Conservation (phyloP, 1,140 invertebrate genomes). For the Habropoda laboriosa region DNA sequence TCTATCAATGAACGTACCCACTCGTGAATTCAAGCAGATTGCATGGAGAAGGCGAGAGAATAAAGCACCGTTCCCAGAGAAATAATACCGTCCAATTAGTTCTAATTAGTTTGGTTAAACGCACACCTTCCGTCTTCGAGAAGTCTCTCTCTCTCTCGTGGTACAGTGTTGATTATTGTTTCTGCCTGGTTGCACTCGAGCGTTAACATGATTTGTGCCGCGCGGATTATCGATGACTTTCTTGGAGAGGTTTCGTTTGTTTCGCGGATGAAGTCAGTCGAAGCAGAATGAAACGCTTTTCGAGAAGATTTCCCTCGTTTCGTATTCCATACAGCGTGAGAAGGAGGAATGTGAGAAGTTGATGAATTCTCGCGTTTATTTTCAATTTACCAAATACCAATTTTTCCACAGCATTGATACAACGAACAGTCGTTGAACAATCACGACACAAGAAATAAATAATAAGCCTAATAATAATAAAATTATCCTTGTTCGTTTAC, state of each 20-base stretch:
- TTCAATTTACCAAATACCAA: too few species aligned
- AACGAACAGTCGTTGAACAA: too few species aligned
- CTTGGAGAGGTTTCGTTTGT: not conserved
- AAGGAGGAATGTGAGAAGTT: too few species aligned
- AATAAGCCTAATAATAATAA: too few species aligned
- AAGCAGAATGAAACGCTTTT: not conserved
- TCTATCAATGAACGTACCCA: constrained; percentile 12
- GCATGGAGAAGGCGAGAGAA: not conserved
- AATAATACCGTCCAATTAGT: constrained; percentile 30
- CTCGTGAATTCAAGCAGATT: not conserved
- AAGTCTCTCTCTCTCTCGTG: not conserved
- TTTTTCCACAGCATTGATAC: too few species aligned
- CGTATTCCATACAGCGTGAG: too few species aligned
- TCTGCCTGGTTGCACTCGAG: not conserved
- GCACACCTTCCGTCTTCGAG: not conserved
- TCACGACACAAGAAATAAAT: too few species aligned
- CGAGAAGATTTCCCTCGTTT: not conserved
- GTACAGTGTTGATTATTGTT: constrained; percentile 20
- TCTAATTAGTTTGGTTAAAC: constrained; percentile 31
- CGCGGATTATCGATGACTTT: constrained; percentile 4
- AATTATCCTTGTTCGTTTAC: too few species aligned
- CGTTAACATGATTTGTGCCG: not conserved
- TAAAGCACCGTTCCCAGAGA: constrained; percentile 8
- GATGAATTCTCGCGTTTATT: too few species aligned
- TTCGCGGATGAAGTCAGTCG: not conserved